These are phyloP conservation scores for Myripristis murdjan DNA, from an alignment of 2,797 vertebrate species.

Conservation along the genomic window DNA sequence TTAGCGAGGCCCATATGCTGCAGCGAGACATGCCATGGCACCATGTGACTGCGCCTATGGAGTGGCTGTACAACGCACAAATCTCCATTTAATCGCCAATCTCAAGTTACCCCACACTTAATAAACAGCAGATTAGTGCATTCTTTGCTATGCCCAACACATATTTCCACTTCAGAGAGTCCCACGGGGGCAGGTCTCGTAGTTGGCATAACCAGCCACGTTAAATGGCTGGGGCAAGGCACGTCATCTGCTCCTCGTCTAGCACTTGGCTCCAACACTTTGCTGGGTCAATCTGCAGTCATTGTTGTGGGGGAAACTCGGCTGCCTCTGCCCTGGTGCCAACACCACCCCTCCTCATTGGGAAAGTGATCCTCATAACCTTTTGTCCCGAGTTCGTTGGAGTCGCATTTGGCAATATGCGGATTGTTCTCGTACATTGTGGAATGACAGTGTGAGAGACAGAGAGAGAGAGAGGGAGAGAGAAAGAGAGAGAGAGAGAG, in stretches of 20 bases:
- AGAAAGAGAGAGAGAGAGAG: constrained; percentile 7
- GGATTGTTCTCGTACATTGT: constrained; percentile 69
- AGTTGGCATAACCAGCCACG: constrained; percentile 81
- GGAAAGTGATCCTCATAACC: constrained; percentile 78
- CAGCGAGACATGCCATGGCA: constrained; percentile 69
- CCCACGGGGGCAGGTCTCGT: constrained; percentile 84
- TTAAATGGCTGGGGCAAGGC: constrained; percentile 86
- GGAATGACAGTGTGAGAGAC: constrained; percentile 46
- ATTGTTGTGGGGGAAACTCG: constrained; percentile 68
- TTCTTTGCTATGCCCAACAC: constrained; percentile 91
- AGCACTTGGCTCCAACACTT: constrained; percentile 79
- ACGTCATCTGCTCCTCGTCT: constrained; percentile 87
- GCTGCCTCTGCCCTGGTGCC: constrained; percentile 74
- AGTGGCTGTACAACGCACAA: constrained; percentile 85
- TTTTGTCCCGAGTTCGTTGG: constrained; percentile 79
- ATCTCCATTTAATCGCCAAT: constrained; percentile 96
- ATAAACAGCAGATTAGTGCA: constrained; percentile 96
- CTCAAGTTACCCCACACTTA: constrained; percentile 94
- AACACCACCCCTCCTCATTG: constrained; percentile 65
- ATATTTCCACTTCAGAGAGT: constrained; percentile 90
- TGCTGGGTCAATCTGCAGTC: constrained; percentile 85
- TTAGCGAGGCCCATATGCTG: constrained; percentile 84
- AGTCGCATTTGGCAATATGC: constrained; percentile 79
- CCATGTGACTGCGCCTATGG: constrained; percentile 84
- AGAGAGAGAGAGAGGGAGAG: constrained; percentile 33